Percentiles rank a stretch among this genome's conserved stretches.
phyloP scores from a whole-genome alignment of 2,888 invertebrate genomes.

The Maniola hyperantus region DNA sequence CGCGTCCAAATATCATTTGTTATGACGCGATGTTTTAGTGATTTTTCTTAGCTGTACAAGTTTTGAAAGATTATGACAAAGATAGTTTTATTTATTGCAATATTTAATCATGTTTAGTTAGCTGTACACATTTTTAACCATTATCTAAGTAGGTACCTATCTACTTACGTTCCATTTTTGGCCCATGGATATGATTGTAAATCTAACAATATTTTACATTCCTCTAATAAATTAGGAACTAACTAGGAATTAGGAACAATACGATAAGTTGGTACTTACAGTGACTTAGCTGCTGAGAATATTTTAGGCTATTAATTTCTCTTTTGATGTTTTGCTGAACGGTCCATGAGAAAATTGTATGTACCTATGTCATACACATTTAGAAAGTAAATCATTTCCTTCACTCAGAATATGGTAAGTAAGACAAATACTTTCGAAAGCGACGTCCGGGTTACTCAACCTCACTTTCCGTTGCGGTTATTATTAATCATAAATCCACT shows the following conservation, averaged over 20 bases:
- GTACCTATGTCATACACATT: neutral
- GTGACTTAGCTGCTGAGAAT: neutral
- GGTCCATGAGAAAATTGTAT: constrained; percentile 8
- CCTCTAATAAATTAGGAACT: neutral
- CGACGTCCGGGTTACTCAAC: constrained; percentile 21
- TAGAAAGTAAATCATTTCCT: constrained; percentile 20
- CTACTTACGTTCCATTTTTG: neutral
- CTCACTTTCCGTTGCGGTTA: constrained; percentile 46
- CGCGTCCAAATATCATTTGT: constrained; percentile 48
- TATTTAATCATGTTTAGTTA: neutral
- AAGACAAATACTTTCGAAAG: constrained; percentile 21
- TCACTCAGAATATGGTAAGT: constrained; percentile 6
- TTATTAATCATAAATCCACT: constrained; percentile 72
- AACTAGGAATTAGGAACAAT: no score
- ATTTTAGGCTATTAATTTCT: neutral
- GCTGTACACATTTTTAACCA: neutral
- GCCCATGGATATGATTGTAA: no score
- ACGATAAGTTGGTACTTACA: neutral
- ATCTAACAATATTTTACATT: no score
- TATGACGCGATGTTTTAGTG: constrained; percentile 31
- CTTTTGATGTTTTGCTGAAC: neutral
- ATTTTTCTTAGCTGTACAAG: constrained; percentile 23
- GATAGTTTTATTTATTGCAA: neutral
- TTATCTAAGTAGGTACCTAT: no score
- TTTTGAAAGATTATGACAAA: constrained; percentile 15